These are phyloP conservation scores for Pristionchus arcanus DNA, from an alignment of 2,888 invertebrate genomes.

Conservation along the genomic window DNA sequence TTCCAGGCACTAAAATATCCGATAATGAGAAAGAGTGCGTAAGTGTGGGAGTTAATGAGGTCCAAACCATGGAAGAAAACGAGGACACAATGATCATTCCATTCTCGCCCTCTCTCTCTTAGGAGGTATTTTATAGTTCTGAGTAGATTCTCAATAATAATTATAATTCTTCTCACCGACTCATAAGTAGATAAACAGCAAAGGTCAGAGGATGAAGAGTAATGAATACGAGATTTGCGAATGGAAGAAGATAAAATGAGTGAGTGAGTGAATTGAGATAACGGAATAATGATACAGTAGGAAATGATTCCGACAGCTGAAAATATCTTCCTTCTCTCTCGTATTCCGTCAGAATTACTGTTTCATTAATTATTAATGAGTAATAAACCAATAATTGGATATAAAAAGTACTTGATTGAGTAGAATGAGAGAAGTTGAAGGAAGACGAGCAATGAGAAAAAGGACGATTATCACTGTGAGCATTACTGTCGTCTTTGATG, in stretches of 20 bases:
- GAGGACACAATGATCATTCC: background rate
- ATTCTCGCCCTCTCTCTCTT: background rate
- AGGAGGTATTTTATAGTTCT: background rate
- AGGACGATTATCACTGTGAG: conserved; percentile 70
- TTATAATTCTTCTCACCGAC: conserved; percentile 55
- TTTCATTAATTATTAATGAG: background rate
- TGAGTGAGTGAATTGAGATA: conserved; percentile 44
- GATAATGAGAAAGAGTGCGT: background rate
- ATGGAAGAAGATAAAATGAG: conserved; percentile 53
- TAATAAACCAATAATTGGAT: background rate
- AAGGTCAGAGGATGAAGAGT: conserved; percentile 71
- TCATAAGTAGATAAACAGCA: conserved; percentile 71
- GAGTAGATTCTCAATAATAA: background rate
- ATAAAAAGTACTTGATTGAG: conserved; percentile 37
- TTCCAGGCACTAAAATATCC: background rate
- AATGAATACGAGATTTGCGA: conserved; percentile 62
- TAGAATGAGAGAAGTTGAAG: conserved; percentile 44
- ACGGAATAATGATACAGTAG: background rate
- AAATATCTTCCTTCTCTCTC: background rate
- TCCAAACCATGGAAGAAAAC: background rate
- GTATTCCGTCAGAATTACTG: too few species aligned
- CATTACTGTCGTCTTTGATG: conserved; percentile 70
- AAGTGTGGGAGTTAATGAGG: background rate
- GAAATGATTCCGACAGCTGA: conserved; percentile 40
- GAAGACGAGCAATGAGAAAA: conserved; percentile 64